Evolutionary conservation across 2,888 invertebrate genomes (phyloP), one percentile per base, ranked within the genome.

Genomic region (Lordiphosa fenestrarum): DNA sequence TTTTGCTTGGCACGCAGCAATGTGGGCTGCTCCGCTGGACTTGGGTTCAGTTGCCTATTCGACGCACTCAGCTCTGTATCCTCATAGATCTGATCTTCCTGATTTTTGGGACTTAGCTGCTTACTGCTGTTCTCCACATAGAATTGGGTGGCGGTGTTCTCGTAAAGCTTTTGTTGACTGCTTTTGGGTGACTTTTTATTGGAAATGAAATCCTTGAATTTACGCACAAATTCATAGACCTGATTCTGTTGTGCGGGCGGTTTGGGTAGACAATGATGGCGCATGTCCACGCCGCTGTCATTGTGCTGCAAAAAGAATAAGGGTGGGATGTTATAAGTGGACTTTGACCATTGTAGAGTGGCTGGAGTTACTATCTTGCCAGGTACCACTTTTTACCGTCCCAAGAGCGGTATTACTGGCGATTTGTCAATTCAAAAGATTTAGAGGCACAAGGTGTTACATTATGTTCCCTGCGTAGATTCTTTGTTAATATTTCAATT

Each of bases 221-320:
- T 92, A 59, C 92, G 91, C 91, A 94, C 93, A 82, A 94, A 91
- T 0, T 93, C 93, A 88, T 94, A 93, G 41, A 91, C 91, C 39
- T 92, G 92, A 57, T 90, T 90, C 9, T 89, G 89, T 2, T 89
- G 75, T 54, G 90, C 89, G 44, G 90, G 90, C 9, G 94, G 93
- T 46, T 92, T 91, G 1, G 94, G 94, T 36, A 94, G 89, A 47
- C 90, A 90, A n/a, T 88, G 88, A 69, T 91, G 90, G 6, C 89
- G 88, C 70, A 92, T 90, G 62, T 91, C 91, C 23, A 91, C 90
- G 13, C 90, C 91, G 66, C 90, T 91, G 65, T 91, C 90, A 69
- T 90, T 90, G 88, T 91, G 85, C 73, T 86, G 56, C 13, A 6
- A 61, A 53, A 67, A 68, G 13, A 61, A 61, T 21, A 37, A 4